phyloP scores from a whole-genome alignment of 2,113 vertebrate genomes.

The Sinocyclocheilus rhinocerous region DNA sequence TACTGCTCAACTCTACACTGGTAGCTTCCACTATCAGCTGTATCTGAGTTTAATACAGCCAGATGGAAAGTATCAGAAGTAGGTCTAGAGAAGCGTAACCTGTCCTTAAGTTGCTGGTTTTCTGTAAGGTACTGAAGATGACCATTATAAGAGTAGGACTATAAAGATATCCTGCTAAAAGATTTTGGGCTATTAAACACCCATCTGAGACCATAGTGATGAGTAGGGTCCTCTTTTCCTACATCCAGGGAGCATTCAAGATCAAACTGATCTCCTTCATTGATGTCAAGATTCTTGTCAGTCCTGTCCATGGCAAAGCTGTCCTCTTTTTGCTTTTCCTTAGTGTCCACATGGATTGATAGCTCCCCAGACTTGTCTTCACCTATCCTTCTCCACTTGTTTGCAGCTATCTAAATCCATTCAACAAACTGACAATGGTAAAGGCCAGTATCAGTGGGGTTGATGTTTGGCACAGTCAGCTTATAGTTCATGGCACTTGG shows the following conservation, averaged over 20 bases:
- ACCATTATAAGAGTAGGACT: conserved; percentile 21
- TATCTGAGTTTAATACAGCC: not conserved
- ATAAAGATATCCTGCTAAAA: not conserved
- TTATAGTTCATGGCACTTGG: conserved; percentile 64
- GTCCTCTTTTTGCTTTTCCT: not conserved
- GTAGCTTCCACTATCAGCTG: conserved; percentile 53
- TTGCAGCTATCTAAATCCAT: conserved; percentile 77
- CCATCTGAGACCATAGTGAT: conserved; percentile 51
- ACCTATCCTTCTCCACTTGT: conserved; percentile 82
- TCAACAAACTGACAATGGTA: conserved; percentile 83
- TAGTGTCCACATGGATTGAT: conserved; percentile 8
- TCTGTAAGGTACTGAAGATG: not conserved
- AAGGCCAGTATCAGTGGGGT: conserved; percentile 62
- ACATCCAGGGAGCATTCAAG: conserved; percentile 39
- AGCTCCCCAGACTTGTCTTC: conserved; percentile 78
- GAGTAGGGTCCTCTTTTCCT: conserved; percentile 6
- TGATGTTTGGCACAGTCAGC: conserved; percentile 69
- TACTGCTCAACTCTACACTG: conserved; percentile 50
- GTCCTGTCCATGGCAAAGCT: not conserved
- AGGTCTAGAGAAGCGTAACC: conserved; percentile 43
- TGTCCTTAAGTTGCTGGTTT: not conserved
- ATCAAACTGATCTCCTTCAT: conserved; percentile 40
- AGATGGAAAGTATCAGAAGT: conserved; percentile 12
- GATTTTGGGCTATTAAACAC: not conserved
- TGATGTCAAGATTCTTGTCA: not conserved